Percentiles rank a stretch among this genome's conserved stretches.
These are phyloP conservation scores for Habroteleia sp. DNA, from an alignment of 2,888 invertebrate species.

Conservation along the genomic window DNA sequence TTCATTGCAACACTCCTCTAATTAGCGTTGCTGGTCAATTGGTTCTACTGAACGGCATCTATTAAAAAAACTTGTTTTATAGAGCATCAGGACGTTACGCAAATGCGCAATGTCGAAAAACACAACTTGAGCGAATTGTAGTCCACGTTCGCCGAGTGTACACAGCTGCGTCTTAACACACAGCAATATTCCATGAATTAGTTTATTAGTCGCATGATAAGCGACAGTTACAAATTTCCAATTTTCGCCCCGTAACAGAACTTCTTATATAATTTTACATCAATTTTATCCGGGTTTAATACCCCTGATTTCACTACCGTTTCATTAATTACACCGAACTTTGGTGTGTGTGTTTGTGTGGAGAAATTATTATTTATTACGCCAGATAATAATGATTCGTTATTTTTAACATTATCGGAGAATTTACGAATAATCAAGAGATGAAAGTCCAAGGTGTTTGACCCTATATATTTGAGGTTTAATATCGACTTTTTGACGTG, in stretches of 20 bases:
- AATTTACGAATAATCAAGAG: constrained; percentile 1
- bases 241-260: background rate
- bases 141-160: constrained; percentile 16
- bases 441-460: constrained; percentile 11
- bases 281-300: constrained; percentile 44
- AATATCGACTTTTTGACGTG: background rate
- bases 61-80: constrained; percentile 32
- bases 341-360: constrained; percentile 4
- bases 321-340: constrained; percentile 41
- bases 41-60: no score
- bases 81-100: constrained; percentile 32
- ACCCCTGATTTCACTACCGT: constrained; percentile 33
- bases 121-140: constrained; percentile 17
- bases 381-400: constrained; percentile 5
- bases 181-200: constrained; percentile 10
- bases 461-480: constrained; percentile 1
- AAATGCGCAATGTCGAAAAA: constrained; percentile 31
- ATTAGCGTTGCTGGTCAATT: no score
- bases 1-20: constrained; percentile 9
- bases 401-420: constrained; percentile 21
- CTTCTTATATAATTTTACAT: constrained; percentile 16
- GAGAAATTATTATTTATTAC: constrained; percentile 30
- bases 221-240: constrained; percentile 16
- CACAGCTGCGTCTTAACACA: no score
- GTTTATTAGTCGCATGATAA: constrained; percentile 10